These are phyloP conservation scores for Aleiodes leptofemur DNA, from an alignment of 2,888 invertebrate genomes.

Conservation along the genomic window DNA sequence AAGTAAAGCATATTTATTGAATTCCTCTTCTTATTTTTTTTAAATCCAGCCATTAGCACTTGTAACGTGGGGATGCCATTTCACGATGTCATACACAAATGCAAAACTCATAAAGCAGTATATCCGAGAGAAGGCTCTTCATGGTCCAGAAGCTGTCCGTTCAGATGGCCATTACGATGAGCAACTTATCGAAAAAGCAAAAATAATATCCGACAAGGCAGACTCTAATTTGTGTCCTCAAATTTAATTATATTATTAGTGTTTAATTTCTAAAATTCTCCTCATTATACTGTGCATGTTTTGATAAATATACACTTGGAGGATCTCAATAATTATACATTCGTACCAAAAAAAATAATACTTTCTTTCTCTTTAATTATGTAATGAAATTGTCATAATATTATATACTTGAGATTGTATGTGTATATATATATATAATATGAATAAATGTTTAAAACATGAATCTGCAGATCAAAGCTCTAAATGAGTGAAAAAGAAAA, in stretches of 20 bases:
- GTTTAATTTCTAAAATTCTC: not conserved
- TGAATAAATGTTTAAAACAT: slow-evolving; percentile 1
- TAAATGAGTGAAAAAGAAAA: not conserved
- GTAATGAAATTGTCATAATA: slow-evolving; percentile 17
- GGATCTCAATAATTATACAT: not conserved
- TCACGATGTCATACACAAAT: slow-evolving; percentile 83
- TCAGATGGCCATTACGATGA: slow-evolving; percentile 77
- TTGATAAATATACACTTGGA: no score
- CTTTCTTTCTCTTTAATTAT: not conserved
- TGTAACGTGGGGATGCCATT: slow-evolving; percentile 84
- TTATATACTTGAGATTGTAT: not conserved
- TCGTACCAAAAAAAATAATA: slow-evolving; percentile 3
- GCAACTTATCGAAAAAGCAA: slow-evolving; percentile 74
- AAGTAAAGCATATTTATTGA: slow-evolving; percentile 11
- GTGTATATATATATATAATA: slow-evolving; percentile 1
- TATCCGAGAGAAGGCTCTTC: slow-evolving; percentile 79
- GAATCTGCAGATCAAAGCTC: not conserved
- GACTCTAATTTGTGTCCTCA: slow-evolving; percentile 76
- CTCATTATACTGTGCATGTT: not conserved
- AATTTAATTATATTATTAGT: slow-evolving; percentile 6
- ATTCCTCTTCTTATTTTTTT: slow-evolving; percentile 46
- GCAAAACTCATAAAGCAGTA: slow-evolving; percentile 78
- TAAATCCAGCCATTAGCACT: slow-evolving; percentile 83
- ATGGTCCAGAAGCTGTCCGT: slow-evolving; percentile 78
- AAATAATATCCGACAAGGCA: slow-evolving; percentile 73